Base-by-base conservation (phyloP, 1,140 invertebrate genomes). In the Solenopsis fugax region DNA sequence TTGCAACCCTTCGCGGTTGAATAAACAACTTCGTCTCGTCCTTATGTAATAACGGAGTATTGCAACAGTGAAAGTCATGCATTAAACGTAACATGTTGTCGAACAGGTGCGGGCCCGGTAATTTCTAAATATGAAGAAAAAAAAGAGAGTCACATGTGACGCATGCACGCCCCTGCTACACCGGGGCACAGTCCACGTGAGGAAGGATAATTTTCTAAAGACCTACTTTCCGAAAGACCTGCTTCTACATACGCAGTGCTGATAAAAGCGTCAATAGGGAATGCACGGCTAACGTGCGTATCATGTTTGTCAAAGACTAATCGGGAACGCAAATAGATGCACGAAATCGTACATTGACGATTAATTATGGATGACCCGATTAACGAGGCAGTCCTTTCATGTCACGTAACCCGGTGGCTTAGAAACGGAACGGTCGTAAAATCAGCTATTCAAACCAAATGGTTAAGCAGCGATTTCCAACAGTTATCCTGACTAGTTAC, bases 1-100 rank as follows among this genome's bases (percentile, higher is more conserved):
- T 48, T 18, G 37, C 50, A 21, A 41, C 54, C 69, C 52, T 75
- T n/a, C 48, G 18, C 34, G 80, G 67, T 48, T 84, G 24, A 84
- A 84, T 75, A 58, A 84, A 62, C 72, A 84, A 62, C 72, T 10
- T 45, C 34, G 67, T 29, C 21, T 60, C n/a, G 21, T 71, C 45
- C n/a, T 84, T 84, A 75, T 13, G 29, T 84, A 81, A 81, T 56
- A 75, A 24, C 18, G 41, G 16, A 37, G 24, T 75, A 73, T 75
- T 37, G 69, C 80, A 67, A 60, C 69, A 21, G 80, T 48, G 69
- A 84, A 84, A 84, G 80, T 60, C 54, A 82, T 24, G 67, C 67
- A 84, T 13, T 37, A 75, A 69, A 58, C 12, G 69, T 73, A 75
- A 84, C 52, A 56, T 7, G 52, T 21, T 18, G 34, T 37, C 77